Base-by-base conservation (phyloP, 2,888 invertebrate species). In the Apamea sordens region DNA sequence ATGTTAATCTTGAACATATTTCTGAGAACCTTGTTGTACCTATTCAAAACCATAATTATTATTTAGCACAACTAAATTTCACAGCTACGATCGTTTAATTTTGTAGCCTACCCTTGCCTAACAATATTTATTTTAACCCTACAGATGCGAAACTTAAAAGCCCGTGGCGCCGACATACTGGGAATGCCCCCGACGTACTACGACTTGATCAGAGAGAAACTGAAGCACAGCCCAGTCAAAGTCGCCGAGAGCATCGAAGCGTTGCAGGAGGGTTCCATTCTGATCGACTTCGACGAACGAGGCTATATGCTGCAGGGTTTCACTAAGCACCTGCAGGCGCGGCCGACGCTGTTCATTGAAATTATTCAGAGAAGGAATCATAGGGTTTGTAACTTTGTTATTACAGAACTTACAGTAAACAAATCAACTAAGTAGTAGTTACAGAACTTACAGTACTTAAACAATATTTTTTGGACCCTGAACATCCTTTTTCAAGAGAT, bases 251-350 rank as follows among this genome's bases (percentile, higher is more conserved):
- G 98, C 88, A 95, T 99, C 84, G 98, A 98, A 84, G 97, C 97
- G 56, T 96, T 99, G 80, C 97, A 99, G 96, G 98, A 99, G 94
- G 96, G 99, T 83, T 98, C 98, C 91, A 99, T 99, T 88, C 97
- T 99, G 84, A 98, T 99, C 76, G 99, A 99, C 94, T 99, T 98
- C 92, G 99, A 99, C 93, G 99, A 99, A 91, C 97, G 99, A 91
- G 99, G 99, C 0, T 99, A 99, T 94, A 97, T 99, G 92, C 97
- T 99, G 84, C 99, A 99, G 96, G 99, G 99, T 67, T 99, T 99
- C 92, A 99, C 99, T 0, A 99, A 99, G 94, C 99, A 99, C 87
- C 97, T 99, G 97, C 99, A 99, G 95, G 99, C 99, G 87, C 97
- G 99, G 84, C 99, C 99, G 0, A 99, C 99, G 0, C 94, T 99